These are phyloP conservation scores for Paelopatides confundens DNA, from an alignment of 53 echinoderm and acorn worm species.

Conservation along the genomic window DNA sequence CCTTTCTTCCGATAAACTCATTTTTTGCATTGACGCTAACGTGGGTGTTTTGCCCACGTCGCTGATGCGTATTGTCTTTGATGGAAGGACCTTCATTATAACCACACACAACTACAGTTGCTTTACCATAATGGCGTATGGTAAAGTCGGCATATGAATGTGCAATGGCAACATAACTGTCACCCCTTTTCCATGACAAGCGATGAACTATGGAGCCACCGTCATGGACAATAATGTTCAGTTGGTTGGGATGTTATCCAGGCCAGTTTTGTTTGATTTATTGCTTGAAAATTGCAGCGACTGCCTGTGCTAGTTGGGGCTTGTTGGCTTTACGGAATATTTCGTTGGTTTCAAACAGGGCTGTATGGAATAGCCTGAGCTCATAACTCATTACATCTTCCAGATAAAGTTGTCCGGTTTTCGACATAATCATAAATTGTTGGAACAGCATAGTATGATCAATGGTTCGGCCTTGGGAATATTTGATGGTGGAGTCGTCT, in stretches of 20 bases:
- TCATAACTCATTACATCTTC: slow-evolving; percentile 47
- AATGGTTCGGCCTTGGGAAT: slow-evolving; percentile 35
- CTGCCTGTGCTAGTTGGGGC: slow-evolving; percentile 45
- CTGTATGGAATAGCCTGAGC: slow-evolving; percentile 44
- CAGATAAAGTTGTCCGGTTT: slow-evolving; percentile 32
- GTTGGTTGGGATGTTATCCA: slow-evolving; percentile 12
- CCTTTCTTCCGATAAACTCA: no score
- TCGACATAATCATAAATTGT: background rate
- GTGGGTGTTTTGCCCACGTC: no score
- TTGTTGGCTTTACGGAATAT: slow-evolving; percentile 46
- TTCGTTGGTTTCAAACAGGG: slow-evolving; percentile 42
- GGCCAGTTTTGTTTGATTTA: slow-evolving; percentile 13
- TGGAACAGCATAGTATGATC: slow-evolving; percentile 30
- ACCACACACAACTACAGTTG: slow-evolving; percentile 39
- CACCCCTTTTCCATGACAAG: slow-evolving; percentile 25
- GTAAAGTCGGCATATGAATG: no score
- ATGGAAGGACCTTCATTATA: no score
- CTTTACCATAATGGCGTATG: slow-evolving; percentile 34
- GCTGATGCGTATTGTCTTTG: no score
- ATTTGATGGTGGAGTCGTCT: background rate
- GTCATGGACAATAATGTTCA: background rate
- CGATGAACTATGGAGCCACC: slow-evolving; percentile 6
- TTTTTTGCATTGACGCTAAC: no score
- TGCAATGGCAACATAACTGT: slow-evolving; percentile 50
- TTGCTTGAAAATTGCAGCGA: no score